A percentile compares a stretch with the other conserved stretches of the same genome.
Conservation (phyloP, 1,140 invertebrate species). For the Drosophila arawakana region DNA sequence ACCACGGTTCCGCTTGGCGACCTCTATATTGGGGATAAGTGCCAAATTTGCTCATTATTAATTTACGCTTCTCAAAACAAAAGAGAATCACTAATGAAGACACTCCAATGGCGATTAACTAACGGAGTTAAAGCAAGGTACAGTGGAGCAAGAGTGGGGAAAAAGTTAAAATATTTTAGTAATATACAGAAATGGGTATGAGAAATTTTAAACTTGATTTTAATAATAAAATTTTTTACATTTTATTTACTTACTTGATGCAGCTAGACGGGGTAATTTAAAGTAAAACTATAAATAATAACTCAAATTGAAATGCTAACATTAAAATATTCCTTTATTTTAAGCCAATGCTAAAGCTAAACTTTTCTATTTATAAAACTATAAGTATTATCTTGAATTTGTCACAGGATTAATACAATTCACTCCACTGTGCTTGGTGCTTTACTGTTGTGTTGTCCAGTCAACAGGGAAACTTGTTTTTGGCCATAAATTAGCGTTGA, state of each 20-base stretch:
- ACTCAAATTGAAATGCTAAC: background rate
- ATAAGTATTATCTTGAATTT: background rate
- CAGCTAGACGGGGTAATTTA: no score
- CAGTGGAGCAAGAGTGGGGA: slow-evolving; percentile 14
- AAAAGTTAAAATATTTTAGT: no score
- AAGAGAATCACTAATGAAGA: slow-evolving; percentile 55
- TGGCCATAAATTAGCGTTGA: slow-evolving; percentile 59
- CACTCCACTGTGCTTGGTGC: slow-evolving; percentile 40
- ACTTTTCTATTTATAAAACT: background rate
- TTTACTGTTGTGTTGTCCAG: slow-evolving; percentile 18
- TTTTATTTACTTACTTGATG: no score
- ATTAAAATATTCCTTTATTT: no score
- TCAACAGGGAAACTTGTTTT: slow-evolving; percentile 61
- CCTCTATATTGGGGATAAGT: slow-evolving; percentile 13
- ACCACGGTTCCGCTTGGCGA: background rate
- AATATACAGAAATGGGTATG: no score
- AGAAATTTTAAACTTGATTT: no score
- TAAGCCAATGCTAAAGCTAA: no score
- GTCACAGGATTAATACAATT: background rate
- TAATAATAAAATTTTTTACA: no score
- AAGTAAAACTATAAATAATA: background rate
- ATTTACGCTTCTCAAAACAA: slow-evolving; percentile 40
- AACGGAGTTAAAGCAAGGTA: slow-evolving; percentile 1
- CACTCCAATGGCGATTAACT: slow-evolving; percentile 44
- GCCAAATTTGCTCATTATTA: slow-evolving; percentile 19